phyloP scores from a whole-genome alignment of 2,888 invertebrate genomes.

The Andrena marginata region DNA sequence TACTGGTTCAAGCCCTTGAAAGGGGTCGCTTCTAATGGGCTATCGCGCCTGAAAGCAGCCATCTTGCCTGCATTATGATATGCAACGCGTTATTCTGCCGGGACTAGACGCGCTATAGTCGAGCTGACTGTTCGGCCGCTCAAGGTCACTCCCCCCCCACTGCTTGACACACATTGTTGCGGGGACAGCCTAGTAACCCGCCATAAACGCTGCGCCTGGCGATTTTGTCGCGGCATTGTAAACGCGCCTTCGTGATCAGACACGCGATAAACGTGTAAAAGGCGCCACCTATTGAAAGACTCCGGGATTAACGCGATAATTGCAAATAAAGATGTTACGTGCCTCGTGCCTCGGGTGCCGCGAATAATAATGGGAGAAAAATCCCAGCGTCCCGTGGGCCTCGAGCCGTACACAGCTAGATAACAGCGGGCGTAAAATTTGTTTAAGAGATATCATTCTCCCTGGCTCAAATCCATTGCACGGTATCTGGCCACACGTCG shows the following conservation, averaged over 20 bases:
- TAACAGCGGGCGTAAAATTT: slow-evolving; percentile 48
- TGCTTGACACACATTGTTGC: too few relatives aligned
- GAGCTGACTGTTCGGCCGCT: too few relatives aligned
- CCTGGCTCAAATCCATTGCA: slow-evolving; percentile 53
- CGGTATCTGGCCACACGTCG: slow-evolving; percentile 34
- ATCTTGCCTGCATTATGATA: not conserved
- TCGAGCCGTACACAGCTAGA: not conserved
- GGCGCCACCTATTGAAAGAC: slow-evolving; percentile 27
- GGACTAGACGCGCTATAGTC: too few relatives aligned
- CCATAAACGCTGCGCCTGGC: not conserved
- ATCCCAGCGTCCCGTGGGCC: not conserved
- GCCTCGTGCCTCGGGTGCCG: not conserved
- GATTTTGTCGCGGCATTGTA: not conserved
- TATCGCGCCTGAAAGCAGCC: not conserved
- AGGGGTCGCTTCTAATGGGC: not conserved
- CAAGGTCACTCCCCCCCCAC: too few relatives aligned
- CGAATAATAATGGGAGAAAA: slow-evolving; percentile 13
- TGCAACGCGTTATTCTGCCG: not conserved
- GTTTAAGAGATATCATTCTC: slow-evolving; percentile 58
- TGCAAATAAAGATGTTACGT: slow-evolving; percentile 43
- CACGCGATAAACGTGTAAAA: slow-evolving; percentile 30
- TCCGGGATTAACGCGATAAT: slow-evolving; percentile 53
- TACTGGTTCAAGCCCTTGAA: not conserved
- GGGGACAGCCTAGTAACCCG: not conserved
- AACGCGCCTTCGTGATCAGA: not conserved